Evolutionary conservation across 2,113 vertebrate genomes (phyloP).

Genomic region (Chionomys nivalis): DNA sequence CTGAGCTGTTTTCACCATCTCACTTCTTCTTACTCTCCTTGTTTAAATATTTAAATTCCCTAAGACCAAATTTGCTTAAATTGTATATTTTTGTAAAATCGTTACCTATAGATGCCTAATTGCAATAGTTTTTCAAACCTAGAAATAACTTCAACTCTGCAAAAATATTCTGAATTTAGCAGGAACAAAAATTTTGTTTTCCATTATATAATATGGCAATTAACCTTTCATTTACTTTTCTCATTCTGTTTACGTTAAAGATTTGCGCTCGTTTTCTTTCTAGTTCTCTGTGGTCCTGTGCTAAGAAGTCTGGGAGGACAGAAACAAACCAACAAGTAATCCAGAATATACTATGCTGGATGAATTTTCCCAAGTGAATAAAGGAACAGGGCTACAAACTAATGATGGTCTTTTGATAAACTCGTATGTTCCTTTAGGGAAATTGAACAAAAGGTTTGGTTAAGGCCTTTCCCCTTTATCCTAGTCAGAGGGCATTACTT

Average conservation of each 20-base stretch:
- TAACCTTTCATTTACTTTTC: background rate
- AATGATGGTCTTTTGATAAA: background rate
- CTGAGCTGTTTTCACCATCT: background rate
- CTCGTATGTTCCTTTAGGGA: background rate
- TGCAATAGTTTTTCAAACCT: background rate
- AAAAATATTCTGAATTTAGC: slow-evolving; percentile 29
- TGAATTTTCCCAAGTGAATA: background rate
- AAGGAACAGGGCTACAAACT: background rate
- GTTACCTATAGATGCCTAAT: background rate
- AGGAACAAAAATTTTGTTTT: background rate
- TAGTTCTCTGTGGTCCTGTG: background rate
- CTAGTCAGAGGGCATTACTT: background rate
- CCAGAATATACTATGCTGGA: background rate
- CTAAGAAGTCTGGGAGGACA: background rate
- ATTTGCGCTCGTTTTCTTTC: background rate
- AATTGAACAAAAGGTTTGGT: background rate
- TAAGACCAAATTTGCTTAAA: slow-evolving; percentile 25
- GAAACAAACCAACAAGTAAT: background rate
- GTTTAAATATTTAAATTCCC: background rate
- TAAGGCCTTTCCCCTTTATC: background rate
- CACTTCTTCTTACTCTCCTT: background rate
- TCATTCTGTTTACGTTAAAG: background rate
- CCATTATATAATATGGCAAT: background rate
- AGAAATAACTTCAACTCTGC: background rate
- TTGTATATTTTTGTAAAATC: slow-evolving; percentile 22